A percentile compares a stretch with the other conserved stretches of the same genome.
Evolutionary conservation across 2,888 invertebrate genomes (phyloP).

Genomic region (Plagiodera versicolora): DNA sequence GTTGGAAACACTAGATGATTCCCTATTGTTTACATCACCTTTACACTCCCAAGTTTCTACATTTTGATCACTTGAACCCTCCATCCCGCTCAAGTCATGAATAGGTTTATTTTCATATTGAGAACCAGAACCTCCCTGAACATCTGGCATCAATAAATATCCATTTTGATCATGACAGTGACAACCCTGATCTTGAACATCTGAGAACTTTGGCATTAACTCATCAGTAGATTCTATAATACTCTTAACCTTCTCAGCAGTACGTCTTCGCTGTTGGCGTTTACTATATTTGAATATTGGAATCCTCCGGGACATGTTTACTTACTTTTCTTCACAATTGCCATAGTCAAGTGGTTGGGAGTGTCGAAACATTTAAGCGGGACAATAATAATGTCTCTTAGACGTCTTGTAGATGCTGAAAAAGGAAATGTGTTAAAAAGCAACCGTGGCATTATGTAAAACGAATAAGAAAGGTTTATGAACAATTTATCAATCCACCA

Average conservation of each 20-base stretch:
- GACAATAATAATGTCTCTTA: not conserved
- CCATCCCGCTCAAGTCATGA: not conserved
- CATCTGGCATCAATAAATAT: no score
- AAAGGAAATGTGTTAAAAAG: not conserved
- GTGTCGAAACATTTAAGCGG: not conserved
- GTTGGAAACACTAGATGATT: no score
- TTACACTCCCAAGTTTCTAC: not conserved
- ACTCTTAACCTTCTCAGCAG: not conserved
- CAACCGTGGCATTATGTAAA: no score
- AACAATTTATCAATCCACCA: not conserved
- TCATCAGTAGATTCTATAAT: conserved; percentile 1
- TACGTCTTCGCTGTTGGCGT: conserved; percentile 1
- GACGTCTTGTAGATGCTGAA: not conserved
- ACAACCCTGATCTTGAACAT: not conserved
- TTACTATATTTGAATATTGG: conserved; percentile 3
- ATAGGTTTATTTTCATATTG: not conserved
- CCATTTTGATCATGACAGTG: no score
- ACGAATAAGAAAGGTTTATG: no score
- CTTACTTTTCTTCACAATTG: conserved; percentile 2
- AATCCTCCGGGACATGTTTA: not conserved
- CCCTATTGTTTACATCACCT: not conserved
- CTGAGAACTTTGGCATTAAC: not conserved
- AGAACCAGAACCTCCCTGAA: no score
- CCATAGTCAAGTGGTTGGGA: not conserved
- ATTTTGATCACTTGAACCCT: not conserved